Evolutionary conservation across 2,797 vertebrate species (phyloP).

Genomic region (Chiloscyllium punctatum): DNA sequence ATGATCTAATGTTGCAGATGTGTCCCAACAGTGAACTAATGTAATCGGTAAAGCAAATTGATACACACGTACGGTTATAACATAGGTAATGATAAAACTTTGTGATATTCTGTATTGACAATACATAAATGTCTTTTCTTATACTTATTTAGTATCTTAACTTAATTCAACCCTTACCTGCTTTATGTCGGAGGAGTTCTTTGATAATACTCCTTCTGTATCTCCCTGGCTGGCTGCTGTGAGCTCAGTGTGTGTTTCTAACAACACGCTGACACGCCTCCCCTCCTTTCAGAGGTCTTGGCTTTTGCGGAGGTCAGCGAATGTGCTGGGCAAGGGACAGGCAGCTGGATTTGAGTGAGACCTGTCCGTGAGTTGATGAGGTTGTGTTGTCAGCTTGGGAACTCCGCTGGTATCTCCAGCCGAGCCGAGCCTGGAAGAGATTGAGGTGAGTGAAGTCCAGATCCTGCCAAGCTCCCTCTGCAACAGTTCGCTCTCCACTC

Average conservation of each 20-base stretch:
- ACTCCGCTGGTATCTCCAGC: neutral
- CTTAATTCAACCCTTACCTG: neutral
- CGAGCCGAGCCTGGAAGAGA: neutral
- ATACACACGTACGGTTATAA: neutral
- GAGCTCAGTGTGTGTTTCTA: neutral
- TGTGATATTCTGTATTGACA: neutral
- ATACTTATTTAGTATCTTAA: neutral
- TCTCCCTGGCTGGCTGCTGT: too few species aligned
- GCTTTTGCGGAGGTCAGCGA: neutral
- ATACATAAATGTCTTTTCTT: neutral
- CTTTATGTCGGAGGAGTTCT: neutral
- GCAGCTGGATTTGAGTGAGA: neutral
- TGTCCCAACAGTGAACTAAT: neutral
- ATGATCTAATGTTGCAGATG: neutral
- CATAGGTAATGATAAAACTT: neutral
- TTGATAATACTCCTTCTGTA: neutral
- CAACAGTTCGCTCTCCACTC: neutral
- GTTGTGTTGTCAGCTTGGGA: neutral
- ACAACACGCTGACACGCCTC: neutral
- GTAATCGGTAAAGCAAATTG: neutral
- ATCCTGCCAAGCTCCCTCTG: neutral
- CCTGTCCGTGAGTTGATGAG: neutral
- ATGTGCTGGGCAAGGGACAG: neutral
- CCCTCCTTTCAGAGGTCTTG: neutral
- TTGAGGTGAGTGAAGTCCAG: neutral